Base-by-base conservation (phyloP, 2,797 vertebrate genomes). In the Morus bassanus region DNA sequence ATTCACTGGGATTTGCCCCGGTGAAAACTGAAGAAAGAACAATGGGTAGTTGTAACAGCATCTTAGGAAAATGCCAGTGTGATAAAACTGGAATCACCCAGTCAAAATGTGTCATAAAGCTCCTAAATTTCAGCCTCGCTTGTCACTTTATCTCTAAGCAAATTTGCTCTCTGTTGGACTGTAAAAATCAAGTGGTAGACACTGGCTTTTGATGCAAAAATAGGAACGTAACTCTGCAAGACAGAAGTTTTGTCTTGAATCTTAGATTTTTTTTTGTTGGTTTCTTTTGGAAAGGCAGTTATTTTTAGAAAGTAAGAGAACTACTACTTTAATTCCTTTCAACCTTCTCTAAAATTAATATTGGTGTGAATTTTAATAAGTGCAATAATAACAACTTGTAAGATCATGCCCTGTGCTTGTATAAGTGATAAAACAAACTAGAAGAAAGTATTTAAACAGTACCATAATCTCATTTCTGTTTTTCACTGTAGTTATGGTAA, bases 241-340 rank as follows among this genome's bases (percentile, higher is more conserved):
- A 57, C 48, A 35, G 75, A 88, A 88, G 74, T 54, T 85, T 79
- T 30, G 56, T 73, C 65, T 54, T 25, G 67, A 60, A 45, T 67
- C n/a, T 37, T 41, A 30, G 61, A 48, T 59, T 50, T 70, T 35
- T 33, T n/a, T 11, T 31, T 21, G 8, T 19, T 3, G 13, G 33
- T 65, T 94, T 87, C 56, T 56, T 81, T 84, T 23, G 51, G 61
- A 27, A 76, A 95, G 67, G 86, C 76, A 90, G 91, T 94, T 98
- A 92, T 95, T 97, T 98, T 96, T 96, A 97, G 96, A 87, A 94
- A 94, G 85, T 41, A 61, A 57, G 96, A 95, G 77, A 96, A 95
- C 87, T 96, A 74, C 81, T 87, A 31, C 84, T 95, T 95, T 95
- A 96, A 96, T 97, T 77, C 81, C 94, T 97, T 96, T 95, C 82